Base-by-base conservation (phyloP, 2,888 invertebrate genomes). In the Amiota communis region DNA sequence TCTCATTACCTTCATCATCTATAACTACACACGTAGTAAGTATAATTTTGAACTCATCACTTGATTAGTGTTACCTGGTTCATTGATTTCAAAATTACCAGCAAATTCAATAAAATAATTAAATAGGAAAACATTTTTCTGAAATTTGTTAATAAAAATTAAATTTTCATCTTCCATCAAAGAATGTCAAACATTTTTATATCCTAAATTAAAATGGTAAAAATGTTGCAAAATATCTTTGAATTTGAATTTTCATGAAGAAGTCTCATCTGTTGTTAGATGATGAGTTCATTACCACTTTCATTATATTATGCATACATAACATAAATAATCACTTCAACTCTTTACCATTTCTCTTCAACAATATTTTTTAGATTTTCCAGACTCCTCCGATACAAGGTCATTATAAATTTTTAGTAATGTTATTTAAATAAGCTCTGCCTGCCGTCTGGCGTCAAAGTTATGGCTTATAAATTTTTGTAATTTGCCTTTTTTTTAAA, bases 41-140 rank as follows among this genome's bases (percentile, higher is more conserved):
- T 23, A 23, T 23, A 23, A 23, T 23, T 23, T 67, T 70, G 67
- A 65, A 61, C 73, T 74, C 63, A 59, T 56, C 72, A 77, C 51
- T 72, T 76, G 59, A 36, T n/a, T n/a, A n/a, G 8, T 70, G 49
- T 65, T 49, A 61, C 71, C 69, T 72, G 79, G 84, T 83, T 83
- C 84, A 83, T 81, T 83, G 85, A 77, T 80, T 83, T 81, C 80
- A 74, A 75, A 81, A 84, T 81, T 79, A 74, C 73, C 75, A 11
- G 10, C 59, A 12, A 59, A 59, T 20, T 6, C 15, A n/a, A 59
- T 15, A 36, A 36, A 36, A 36, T 36, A 36, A 36, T 36, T 36
- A 6, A 36, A 6, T 36, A 36, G 36, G 36, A 36, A 36, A 36
- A 36, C 4, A 36, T 36, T 36, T 36, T 36, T 6, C 36, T 4